phyloP scores from a whole-genome alignment of 2,113 vertebrate genomes.

The Setophaga coronata region DNA sequence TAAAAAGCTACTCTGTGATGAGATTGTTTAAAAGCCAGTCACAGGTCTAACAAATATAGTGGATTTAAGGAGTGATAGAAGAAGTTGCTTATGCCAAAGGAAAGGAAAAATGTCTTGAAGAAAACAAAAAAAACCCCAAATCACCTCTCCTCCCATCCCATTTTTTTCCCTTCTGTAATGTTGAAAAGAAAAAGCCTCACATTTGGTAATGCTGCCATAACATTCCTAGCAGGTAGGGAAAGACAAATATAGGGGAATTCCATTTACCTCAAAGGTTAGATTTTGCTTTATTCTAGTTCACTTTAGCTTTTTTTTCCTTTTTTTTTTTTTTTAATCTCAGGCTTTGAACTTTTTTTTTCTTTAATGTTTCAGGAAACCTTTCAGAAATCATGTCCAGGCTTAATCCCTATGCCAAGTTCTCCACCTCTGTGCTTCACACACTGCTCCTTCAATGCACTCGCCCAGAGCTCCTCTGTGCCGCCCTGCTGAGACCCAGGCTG shows the following conservation, averaged over 20 bases:
- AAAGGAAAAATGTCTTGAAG: background rate
- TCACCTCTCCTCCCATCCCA: background rate
- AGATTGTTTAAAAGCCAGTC: background rate
- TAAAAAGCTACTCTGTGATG: background rate
- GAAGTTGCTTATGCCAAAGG: background rate
- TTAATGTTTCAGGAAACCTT: background rate
- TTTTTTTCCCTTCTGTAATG: background rate
- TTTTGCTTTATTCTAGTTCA: background rate
- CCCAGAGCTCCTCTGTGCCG: accelerated
- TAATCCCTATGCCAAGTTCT: background rate
- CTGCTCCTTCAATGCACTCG: background rate
- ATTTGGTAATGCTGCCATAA: background rate
- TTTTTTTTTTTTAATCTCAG: background rate
- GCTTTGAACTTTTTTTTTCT: background rate
- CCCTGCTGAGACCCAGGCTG: background rate
- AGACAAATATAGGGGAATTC: background rate
- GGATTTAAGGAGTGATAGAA: background rate
- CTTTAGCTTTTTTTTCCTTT: background rate
- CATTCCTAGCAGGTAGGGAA: background rate
- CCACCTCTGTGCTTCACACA: accelerated
- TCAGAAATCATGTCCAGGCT: background rate
- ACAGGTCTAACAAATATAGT: background rate
- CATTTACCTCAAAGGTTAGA: background rate
- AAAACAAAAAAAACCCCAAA: background rate
- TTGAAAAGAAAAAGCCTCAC: background rate